Evolutionary conservation across 1,140 invertebrate species (phyloP), one percentile per base, ranked within the genome.

Genomic region (Temnothorax curvispinosus): DNA sequence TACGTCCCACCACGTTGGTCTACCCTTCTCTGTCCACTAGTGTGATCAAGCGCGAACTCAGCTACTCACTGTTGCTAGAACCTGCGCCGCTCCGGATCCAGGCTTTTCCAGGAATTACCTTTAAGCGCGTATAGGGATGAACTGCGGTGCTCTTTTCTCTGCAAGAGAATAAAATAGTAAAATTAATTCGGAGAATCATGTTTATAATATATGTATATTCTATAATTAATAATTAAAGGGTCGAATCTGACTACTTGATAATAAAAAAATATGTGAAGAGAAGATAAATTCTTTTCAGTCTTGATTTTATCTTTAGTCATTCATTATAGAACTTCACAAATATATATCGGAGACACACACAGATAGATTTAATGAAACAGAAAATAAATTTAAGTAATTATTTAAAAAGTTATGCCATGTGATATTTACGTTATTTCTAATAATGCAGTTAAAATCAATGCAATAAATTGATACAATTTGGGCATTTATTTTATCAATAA

Each of bases 1-100:
- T 87, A 65, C 76, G 64, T 90, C 86, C 76, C 69, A 74, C 78
- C 27, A 27, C 74, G 69, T 84, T 87, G 86, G 85, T 88, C 85
- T 86, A 89, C 85, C 89, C 85, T 80, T 52, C 72, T 85, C 52
- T 77, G 50, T 78, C 72, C 75, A 74, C 75, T 35, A 54, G 18
- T 76, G 71, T 87, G 81, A 86, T 85, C 86, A 65, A 62, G 82
- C 60, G 54, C 76, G 15, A 54, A 18, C 32, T 50, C 18, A 21
- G 27, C 76, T 41, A 54, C 72, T 64, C 77, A 44, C 35, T 62
- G 56, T 58, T 71, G 27, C 67, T 54, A 81, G 38, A 82, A 67
- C 71, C 50, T 44, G 13, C 52, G 27, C 32, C 67, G 13, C 21
- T 3, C 7, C 38, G 77, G 50, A 9, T 86, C n/a, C 38, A 60